Percentiles rank a stretch among this genome's conserved stretches.
Conservation (phyloP, 1,140 invertebrate genomes). For the Saccostrea glomerata region DNA sequence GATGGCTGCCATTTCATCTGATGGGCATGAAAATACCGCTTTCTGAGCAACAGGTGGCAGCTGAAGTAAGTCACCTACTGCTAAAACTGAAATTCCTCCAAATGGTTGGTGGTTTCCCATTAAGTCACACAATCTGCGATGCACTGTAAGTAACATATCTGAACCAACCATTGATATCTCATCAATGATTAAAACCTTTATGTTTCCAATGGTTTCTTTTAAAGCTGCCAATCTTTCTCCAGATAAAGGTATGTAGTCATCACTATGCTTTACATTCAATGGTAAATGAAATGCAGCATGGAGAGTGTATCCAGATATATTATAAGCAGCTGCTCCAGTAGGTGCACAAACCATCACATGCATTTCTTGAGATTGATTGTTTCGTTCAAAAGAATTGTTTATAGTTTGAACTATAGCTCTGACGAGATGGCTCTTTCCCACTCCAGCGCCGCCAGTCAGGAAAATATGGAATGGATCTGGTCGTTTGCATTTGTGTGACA, state of each 20-base stretch:
- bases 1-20: slow-evolving; percentile 29
- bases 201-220: slow-evolving; percentile 5
- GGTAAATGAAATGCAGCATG: slow-evolving; percentile 48
- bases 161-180: slow-evolving; percentile 44
- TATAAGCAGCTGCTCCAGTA: slow-evolving; percentile 53
- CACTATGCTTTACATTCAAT: neutral
- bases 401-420: slow-evolving; percentile 29
- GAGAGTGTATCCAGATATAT: slow-evolving; percentile 47
- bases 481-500: neutral
- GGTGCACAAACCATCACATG: slow-evolving; percentile 46
- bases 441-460: slow-evolving; percentile 50
- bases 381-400: neutral
- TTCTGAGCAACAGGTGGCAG: too few relatives aligned
- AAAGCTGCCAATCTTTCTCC: slow-evolving; percentile 17
- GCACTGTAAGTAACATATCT: slow-evolving; percentile 55
- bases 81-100: too few relatives aligned
- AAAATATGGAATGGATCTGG: slow-evolving; percentile 44
- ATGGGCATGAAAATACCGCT: neutral
- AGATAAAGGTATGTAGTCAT: slow-evolving; percentile 46
- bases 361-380: neutral
- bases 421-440: slow-evolving; percentile 43
- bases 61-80: too few relatives aligned
- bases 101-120: too few relatives aligned
- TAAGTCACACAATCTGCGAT: slow-evolving; percentile 55
- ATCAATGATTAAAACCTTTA: slow-evolving; percentile 45